Conservation (phyloP, 2,797 vertebrate genomes). For the Enteromius afrohamiltoni region DNA sequence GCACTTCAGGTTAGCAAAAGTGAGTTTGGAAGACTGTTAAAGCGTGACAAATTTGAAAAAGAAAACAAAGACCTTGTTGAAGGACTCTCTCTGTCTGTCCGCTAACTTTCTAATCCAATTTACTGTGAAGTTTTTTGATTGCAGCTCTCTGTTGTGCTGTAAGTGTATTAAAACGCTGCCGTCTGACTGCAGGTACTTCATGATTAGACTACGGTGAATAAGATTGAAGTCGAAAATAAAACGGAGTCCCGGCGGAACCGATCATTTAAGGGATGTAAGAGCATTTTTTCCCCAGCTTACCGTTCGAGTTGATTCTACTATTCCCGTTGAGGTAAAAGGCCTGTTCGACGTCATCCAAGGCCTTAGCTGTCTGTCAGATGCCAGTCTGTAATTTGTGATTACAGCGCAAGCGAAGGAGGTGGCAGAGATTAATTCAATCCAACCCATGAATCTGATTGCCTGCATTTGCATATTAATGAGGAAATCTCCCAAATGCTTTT, state of each 20-base stretch:
- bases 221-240: slow-evolving; percentile 58
- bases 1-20: slow-evolving; percentile 10
- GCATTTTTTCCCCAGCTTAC: slow-evolving; percentile 63
- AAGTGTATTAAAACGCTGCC: slow-evolving; percentile 23
- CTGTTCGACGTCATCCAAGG: slow-evolving; percentile 70
- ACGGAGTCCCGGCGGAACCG: slow-evolving; percentile 70
- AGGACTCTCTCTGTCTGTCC: slow-evolving; percentile 29
- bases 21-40: slow-evolving; percentile 37
- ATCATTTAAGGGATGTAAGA: slow-evolving; percentile 47
- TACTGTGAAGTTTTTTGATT: slow-evolving; percentile 42
- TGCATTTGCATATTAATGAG: slow-evolving; percentile 84
- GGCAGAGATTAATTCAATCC: slow-evolving; percentile 81
- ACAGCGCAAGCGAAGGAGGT: slow-evolving; percentile 73
- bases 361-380: slow-evolving; percentile 72
- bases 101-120: slow-evolving; percentile 55
- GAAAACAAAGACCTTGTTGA: slow-evolving; percentile 36
- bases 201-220: slow-evolving; percentile 50
- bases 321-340: slow-evolving; percentile 73
- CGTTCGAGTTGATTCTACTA: slow-evolving; percentile 75
- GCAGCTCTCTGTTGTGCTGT: slow-evolving; percentile 26
- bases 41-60: slow-evolving; percentile 26
- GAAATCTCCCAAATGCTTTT: slow-evolving; percentile 69
- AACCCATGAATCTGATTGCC: slow-evolving; percentile 76
- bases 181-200: slow-evolving; percentile 48
- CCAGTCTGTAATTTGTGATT: slow-evolving; percentile 82